These are phyloP conservation scores for Drosophila grimshawi DNA, from an alignment of 1,140 invertebrate genomes.

Conservation along the genomic window DNA sequence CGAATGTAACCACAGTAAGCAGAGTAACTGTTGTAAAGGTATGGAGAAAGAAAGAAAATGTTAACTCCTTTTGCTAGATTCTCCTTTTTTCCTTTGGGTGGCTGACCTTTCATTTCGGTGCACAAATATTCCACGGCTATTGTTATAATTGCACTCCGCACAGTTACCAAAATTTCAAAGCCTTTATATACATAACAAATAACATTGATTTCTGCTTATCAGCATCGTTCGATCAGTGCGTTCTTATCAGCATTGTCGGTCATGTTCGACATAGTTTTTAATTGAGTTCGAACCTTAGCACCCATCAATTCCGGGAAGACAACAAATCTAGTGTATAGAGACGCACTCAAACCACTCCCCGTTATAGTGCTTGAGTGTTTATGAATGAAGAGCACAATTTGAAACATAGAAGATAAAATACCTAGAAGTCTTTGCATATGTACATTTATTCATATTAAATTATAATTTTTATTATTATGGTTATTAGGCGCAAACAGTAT, in stretches of 20 bases:
- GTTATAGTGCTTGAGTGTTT: conserved; percentile 25
- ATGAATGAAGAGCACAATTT: conserved; percentile 49
- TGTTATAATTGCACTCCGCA: conserved; percentile 64
- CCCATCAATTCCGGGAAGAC: conserved; percentile 61
- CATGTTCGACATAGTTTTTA: conserved; percentile 59
- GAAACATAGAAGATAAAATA: not conserved
- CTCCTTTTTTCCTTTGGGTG: not conserved
- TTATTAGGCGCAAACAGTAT: conserved; percentile 43
- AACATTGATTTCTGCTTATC: conserved; percentile 29
- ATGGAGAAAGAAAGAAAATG: not conserved
- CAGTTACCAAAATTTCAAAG: conserved; percentile 54
- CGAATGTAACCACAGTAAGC: conserved; percentile 67
- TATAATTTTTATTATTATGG: not conserved
- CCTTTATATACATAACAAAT: conserved; percentile 57
- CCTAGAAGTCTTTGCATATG: conserved; percentile 9
- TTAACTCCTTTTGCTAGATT: not conserved
- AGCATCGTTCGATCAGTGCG: conserved; percentile 20
- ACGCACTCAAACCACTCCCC: conserved; percentile 46
- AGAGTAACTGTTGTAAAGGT: conserved; percentile 60
- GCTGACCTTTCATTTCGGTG: conserved; percentile 66
- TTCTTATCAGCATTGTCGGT: conserved; percentile 43
- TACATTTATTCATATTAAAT: conserved; percentile 6
- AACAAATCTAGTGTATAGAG: conserved; percentile 4
- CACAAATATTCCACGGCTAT: conserved; percentile 63
- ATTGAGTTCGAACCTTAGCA: conserved; percentile 54